These are phyloP conservation scores for Sturmia bella DNA, from an alignment of 2,888 invertebrate species.

Conservation along the genomic window DNA sequence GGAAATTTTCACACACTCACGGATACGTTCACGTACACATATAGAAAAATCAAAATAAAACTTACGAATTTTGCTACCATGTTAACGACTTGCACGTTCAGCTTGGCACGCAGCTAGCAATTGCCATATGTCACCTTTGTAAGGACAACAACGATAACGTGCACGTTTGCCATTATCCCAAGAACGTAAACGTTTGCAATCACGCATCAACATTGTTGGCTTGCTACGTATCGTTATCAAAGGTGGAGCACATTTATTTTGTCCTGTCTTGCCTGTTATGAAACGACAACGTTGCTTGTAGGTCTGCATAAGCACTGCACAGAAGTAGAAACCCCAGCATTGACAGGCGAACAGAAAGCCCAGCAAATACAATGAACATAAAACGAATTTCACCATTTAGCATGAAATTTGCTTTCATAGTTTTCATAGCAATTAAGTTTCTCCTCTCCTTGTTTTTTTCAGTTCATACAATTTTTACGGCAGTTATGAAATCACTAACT, in stretches of 20 bases:
- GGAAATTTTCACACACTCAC: no score
- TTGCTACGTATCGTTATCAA: conserved; percentile 38
- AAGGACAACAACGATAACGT: conserved; percentile 73
- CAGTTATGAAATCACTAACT: conserved; percentile 48
- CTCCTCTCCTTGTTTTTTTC: background rate
- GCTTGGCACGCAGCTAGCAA: conserved; percentile 75
- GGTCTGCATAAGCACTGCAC: conserved; percentile 49
- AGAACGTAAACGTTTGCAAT: conserved; percentile 48
- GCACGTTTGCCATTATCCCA: conserved; percentile 58
- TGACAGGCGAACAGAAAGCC: background rate
- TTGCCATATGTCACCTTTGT: conserved; percentile 69
- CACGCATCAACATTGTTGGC: conserved; percentile 38
- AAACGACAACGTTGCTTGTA: conserved; percentile 61
- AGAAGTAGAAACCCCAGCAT: background rate
- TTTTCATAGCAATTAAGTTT: conserved; percentile 11
- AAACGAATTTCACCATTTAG: conserved; percentile 45
- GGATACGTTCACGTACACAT: background rate
- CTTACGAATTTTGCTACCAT: conserved; percentile 46
- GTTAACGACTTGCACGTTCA: conserved; percentile 73
- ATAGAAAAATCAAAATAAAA: conserved; percentile 27
- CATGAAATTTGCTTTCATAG: conserved; percentile 31
- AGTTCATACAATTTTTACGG: conserved; percentile 7
- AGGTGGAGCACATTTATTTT: conserved; percentile 59
- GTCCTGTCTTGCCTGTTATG: conserved; percentile 50
- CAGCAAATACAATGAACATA: conserved; percentile 30